Evolutionary conservation across 2,888 invertebrate genomes (phyloP).

Genomic region (Papilio protenor): DNA sequence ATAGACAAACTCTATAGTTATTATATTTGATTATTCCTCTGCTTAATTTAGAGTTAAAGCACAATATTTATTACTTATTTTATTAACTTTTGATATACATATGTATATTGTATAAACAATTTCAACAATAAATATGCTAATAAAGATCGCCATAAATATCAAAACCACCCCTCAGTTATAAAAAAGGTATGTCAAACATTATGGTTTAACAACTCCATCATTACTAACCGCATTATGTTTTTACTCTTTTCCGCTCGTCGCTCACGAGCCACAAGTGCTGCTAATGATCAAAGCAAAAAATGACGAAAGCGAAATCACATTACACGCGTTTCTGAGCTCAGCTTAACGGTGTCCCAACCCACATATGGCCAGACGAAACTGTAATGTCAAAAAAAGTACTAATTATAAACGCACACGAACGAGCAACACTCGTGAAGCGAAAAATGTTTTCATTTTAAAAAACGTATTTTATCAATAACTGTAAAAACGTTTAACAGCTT

Average conservation of each 20-base stretch:
- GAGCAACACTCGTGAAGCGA: constrained; percentile 13
- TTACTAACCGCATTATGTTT: constrained; percentile 9
- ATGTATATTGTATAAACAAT: too few species aligned
- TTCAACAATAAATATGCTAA: neutral
- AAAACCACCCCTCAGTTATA: neutral
- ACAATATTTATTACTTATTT: too few species aligned
- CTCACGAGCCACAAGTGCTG: neutral
- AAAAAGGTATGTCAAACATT: constrained; percentile 7
- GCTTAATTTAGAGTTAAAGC: too few species aligned
- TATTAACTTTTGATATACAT: too few species aligned
- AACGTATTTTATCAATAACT: constrained; percentile 23
- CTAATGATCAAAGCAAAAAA: constrained; percentile 36
- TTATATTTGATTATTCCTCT: neutral
- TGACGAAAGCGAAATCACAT: constrained; percentile 41
- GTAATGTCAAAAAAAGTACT: constrained; percentile 35
- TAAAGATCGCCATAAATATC: neutral
- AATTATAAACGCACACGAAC: constrained; percentile 34
- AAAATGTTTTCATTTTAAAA: neutral
- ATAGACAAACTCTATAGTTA: neutral
- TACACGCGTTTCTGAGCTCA: constrained; percentile 17
- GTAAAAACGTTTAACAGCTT: neutral
- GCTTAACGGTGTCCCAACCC: constrained; percentile 39
- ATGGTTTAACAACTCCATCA: constrained; percentile 9
- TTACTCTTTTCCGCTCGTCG: constrained; percentile 6
- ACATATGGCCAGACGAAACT: constrained; percentile 39